Evolutionary conservation across 30 jellyfish, hydroid and myxozoan species (phyloP), one percentile per base, ranked within the genome.

Genomic region (Hydractinia symbiolongicarpus): DNA sequence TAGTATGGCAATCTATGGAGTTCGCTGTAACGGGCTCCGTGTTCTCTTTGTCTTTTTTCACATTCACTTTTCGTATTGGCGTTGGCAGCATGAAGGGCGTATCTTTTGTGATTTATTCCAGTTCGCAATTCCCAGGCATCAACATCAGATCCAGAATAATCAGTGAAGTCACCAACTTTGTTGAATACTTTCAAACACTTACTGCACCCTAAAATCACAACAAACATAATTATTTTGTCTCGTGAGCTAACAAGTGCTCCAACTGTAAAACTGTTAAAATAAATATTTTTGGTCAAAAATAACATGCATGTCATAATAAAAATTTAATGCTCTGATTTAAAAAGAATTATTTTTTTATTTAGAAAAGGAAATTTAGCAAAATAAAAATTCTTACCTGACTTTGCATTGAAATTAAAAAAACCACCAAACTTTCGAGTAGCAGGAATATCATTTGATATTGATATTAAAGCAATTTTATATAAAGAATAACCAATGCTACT

Each of bases 381-480:
- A 7, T 13, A 51, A 64, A 64, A 64, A 7, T n/a, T n/a, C 69
- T 64, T 2, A 64, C 80, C 80, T 71, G 8, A 19, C n/a, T 19
- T 19, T 8, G 60, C 80, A 19, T 71, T 71, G 60, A 19, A 50
- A 8, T 30, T 50, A 4, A 71, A 50, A 50, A 71, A 71, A n/a
- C 80, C 80, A 71, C 80, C 30, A 9, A 71, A 50, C 50, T 71
- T 71, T 53, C 80, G 30, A 19, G 80, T 71, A 9, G 80, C 80
- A 9, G 80, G 80, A 6, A 71, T 7, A 71, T 71, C 80, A 71
- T 50, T 19, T 7, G 80, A 71, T 7, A 50, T 58, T 8, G 56
- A 54, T 14, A 71, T 71, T n/a, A 71, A 54, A 8, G 60, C 80
- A 19, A 50, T 50, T 71, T 71, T 71, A 15, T 19, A 71, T 14